phyloP scores from a whole-genome alignment of 2,113 vertebrate genomes.

The Taxidea taxus region DNA sequence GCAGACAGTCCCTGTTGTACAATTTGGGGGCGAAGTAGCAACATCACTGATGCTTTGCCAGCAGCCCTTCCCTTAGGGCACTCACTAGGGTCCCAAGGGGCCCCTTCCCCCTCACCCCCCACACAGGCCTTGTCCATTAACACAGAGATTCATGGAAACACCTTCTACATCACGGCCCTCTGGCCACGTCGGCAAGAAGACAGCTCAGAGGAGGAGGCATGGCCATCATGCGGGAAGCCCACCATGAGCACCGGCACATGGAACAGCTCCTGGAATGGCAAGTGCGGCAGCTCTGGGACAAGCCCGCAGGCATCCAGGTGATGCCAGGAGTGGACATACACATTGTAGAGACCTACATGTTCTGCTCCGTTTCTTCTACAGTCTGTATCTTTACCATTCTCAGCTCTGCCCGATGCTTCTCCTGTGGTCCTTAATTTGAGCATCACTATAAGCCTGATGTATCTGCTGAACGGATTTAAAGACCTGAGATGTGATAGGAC shows the following conservation, averaged over 20 bases:
- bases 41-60: background rate
- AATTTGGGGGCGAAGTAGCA: background rate
- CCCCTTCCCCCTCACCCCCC: background rate
- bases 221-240: background rate
- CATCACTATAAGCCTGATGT: background rate
- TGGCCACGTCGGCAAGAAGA: background rate
- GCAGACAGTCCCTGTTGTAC: background rate
- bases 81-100: background rate
- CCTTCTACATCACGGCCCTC: background rate
- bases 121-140: background rate
- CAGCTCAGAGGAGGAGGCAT: background rate
- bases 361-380: background rate
- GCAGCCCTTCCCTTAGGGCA: background rate
- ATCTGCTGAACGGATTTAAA: background rate
- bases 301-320: background rate
- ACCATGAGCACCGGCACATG: accelerated
- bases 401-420: background rate
- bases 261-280: background rate
- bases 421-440: background rate
- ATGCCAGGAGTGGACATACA: accelerated
- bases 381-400: accelerated
- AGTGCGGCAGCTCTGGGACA: background rate
- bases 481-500: background rate
- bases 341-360: accelerated
- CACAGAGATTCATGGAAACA: background rate